Evolutionary conservation across 2,888 invertebrate genomes (phyloP).

Genomic region (Amblyjoppa proteus): DNA sequence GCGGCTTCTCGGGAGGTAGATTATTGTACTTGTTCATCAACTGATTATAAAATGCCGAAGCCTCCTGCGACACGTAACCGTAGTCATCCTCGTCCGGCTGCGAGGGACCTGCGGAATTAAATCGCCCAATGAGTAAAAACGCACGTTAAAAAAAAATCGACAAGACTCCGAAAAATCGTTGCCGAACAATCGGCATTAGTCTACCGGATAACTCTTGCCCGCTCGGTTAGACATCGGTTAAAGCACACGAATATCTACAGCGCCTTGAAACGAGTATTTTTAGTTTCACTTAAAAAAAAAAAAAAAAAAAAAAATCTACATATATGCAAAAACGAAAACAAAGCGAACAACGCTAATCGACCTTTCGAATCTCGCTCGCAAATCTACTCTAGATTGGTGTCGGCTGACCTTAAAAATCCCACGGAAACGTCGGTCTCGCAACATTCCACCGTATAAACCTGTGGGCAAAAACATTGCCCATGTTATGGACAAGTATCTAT

Average conservation of each 20-base stretch:
- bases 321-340: slow-evolving; percentile 10
- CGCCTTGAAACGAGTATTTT: not conserved
- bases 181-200: not conserved
- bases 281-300: not conserved
- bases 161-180: not conserved
- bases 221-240: not conserved
- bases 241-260: not conserved
- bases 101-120: slow-evolving; percentile 86
- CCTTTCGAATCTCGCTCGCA: slow-evolving; percentile 28
- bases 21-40: slow-evolving; percentile 94
- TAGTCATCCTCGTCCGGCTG: slow-evolving; percentile 97
- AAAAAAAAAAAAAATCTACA: slow-evolving; percentile 15
- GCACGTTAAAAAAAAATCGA: too few relatives aligned
- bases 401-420: slow-evolving; percentile 75
- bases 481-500: slow-evolving; percentile 70
- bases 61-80: slow-evolving; percentile 94
- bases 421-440: slow-evolving; percentile 72
- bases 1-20: slow-evolving; percentile 90
- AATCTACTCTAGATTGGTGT: slow-evolving; percentile 51
- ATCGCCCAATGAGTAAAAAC: not conserved
- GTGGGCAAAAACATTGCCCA: slow-evolving; percentile 79
- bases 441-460: slow-evolving; percentile 76
- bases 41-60: slow-evolving; percentile 92
- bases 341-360: not conserved
- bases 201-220: slow-evolving; percentile 67